Base-by-base conservation (phyloP, 2,797 vertebrate genomes). In the Pipistrellus pipistrellus region DNA sequence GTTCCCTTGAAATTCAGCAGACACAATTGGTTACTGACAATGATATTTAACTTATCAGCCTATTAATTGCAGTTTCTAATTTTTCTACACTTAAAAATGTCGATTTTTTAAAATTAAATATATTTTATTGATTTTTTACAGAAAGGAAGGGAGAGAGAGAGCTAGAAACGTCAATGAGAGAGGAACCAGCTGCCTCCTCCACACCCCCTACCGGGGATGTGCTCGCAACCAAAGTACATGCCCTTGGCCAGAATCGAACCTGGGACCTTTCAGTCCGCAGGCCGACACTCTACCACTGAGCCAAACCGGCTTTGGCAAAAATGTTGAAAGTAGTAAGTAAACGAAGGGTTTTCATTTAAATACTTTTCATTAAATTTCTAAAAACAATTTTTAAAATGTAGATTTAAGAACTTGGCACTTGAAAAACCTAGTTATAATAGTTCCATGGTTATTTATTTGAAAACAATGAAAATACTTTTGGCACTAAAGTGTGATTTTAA, bases 41-140 rank as follows among this genome's bases (percentile, higher is more conserved):
- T 87, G n/a, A 44, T 69, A 46, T 90, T 92, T 92, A 81, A 95
- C 55, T 91, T 96, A 76, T 35, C 13, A 90, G 23, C 69, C 27
- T 77, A 69, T 95, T 90, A 90, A 92, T 77, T 94, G 32, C 30
- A 82, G 4, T 95, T 95, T 71, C 89, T 95, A 72, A 80, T 88
- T 95, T 92, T 80, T 76, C 44, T 92, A 13, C 4, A 55, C 7
- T 23, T 95, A 76, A 85, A 95, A 92, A 72, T 96, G 64, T 55
- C 32, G 14, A 51, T 91, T 93, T 94, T 41, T 41, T 38, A 41
- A 41, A 41, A 41, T 6, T 41, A 41, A 6, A 41, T 41, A 41
- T 41, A 41, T 41, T 41, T 41, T 41, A 41, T 41, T 41, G 38
- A 41, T 41, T 41, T 41, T 41, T 41, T 41, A 41, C 38, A 41